A percentile compares a stretch with the other conserved stretches of the same genome.
These are phyloP conservation scores for Porites evermanni DNA, from an alignment of 92 coral and sea anemone species.

Conservation along the genomic window DNA sequence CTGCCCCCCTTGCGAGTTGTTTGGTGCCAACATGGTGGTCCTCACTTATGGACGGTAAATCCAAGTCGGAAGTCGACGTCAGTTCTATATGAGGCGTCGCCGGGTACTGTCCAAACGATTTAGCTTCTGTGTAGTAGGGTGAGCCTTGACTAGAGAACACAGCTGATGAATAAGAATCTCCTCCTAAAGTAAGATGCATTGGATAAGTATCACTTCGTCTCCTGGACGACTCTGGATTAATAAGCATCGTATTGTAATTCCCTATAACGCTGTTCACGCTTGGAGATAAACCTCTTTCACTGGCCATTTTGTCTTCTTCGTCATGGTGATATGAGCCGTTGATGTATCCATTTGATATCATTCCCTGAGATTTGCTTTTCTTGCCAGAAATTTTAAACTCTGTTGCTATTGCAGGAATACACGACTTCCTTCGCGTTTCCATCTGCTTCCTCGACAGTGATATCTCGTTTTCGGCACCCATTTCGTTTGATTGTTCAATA, in stretches of 20 bases:
- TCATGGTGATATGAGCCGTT: slow-evolving; percentile 79
- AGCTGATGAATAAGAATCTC: neutral
- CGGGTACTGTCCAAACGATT: slow-evolving; percentile 27
- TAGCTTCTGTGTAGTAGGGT: slow-evolving; percentile 52
- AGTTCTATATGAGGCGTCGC: slow-evolving; percentile 16
- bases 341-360: slow-evolving; percentile 66
- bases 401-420: slow-evolving; percentile 59
- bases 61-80: slow-evolving; percentile 39
- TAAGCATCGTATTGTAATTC: neutral
- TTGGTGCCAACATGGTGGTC: slow-evolving; percentile 20
- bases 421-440: slow-evolving; percentile 51
- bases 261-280: neutral
- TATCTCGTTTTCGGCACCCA: slow-evolving; percentile 14
- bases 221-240: slow-evolving; percentile 5
- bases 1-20: slow-evolving; percentile 13
- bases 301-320: slow-evolving; percentile 57
- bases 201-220: slow-evolving; percentile 12
- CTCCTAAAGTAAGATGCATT: neutral
- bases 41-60: slow-evolving; percentile 58
- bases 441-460: slow-evolving; percentile 2
- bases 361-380: slow-evolving; percentile 9
- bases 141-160: slow-evolving; percentile 20
- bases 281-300: slow-evolving; percentile 7
- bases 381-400: slow-evolving; percentile 38
- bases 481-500: slow-evolving; percentile 45